Percentiles rank a stretch among this genome's conserved stretches.
These are phyloP conservation scores for Dryoscopus gambensis DNA, from an alignment of 2,113 vertebrate genomes.

Conservation along the genomic window DNA sequence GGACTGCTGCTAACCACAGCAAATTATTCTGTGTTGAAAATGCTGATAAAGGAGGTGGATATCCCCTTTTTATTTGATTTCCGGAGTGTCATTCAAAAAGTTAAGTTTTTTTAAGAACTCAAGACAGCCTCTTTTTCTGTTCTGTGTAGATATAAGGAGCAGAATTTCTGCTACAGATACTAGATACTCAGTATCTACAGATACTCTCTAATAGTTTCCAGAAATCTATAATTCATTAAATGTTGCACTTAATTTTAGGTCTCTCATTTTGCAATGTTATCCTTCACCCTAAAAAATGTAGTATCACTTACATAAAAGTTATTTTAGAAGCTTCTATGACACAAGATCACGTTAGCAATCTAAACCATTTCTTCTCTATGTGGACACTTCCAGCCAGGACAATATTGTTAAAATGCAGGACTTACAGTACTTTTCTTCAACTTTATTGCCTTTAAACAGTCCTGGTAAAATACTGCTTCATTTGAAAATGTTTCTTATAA, in stretches of 20 bases:
- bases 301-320: slow-evolving; percentile 34
- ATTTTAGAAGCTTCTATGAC: not conserved
- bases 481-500: not conserved
- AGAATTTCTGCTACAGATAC: not conserved
- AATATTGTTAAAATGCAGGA: slow-evolving; percentile 26
- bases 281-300: not conserved
- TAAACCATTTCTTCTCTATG: slow-evolving; percentile 13
- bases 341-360: not conserved
- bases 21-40: slow-evolving; percentile 23
- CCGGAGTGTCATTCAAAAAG: not conserved
- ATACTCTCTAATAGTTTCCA: not conserved
- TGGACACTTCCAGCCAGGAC: not conserved
- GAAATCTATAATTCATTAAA: slow-evolving; percentile 4
- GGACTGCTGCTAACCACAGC: not conserved
- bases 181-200: too few species aligned
- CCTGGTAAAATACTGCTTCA: not conserved
- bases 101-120: not conserved
- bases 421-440: not conserved
- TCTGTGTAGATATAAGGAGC: not conserved
- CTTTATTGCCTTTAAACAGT: not conserved
- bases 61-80: slow-evolving; percentile 31
- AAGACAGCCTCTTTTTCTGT: not conserved
- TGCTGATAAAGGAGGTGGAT: slow-evolving; percentile 13
- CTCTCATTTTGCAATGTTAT: slow-evolving; percentile 20
- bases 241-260: slow-evolving; percentile 18